These are phyloP conservation scores for Parotia lawesii DNA, from an alignment of 2,113 vertebrate genomes.

Conservation along the genomic window DNA sequence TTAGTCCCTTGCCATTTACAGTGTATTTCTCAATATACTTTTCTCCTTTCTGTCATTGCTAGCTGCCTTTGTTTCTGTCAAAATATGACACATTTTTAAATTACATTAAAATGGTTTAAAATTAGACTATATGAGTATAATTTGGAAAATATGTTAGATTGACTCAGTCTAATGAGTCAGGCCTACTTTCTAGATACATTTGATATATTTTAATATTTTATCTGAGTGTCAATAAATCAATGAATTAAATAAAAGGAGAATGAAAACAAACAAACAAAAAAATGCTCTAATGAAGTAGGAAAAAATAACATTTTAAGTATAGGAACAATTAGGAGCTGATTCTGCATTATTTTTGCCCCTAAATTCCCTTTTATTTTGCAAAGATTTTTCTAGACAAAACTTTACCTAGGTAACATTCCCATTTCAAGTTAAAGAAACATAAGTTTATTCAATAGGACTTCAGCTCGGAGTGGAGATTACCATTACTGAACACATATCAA, in stretches of 20 bases:
- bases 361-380: not conserved
- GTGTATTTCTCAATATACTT: slow-evolving; percentile 7
- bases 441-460: not conserved
- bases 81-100: not conserved
- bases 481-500: not conserved
- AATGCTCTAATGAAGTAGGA: not conserved
- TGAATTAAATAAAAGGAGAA: not conserved
- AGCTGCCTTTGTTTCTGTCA: not conserved
- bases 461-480: not conserved
- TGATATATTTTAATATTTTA: not conserved
- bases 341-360: not conserved
- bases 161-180: not conserved
- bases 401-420: not conserved
- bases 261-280: not conserved
- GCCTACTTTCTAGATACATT: not conserved
- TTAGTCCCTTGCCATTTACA: not conserved
- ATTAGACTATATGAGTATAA: not conserved
- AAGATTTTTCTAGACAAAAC: not conserved
- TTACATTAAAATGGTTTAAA: slow-evolving; percentile 13
- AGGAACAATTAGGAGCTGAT: not conserved
- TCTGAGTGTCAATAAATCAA: not conserved
- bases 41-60: not conserved
- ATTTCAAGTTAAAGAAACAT: not conserved
- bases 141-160: slow-evolving; percentile 12
- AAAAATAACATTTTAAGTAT: not conserved